Evolutionary conservation across 2,113 vertebrate species (phyloP).

Genomic region (Pangasianodon gigas): DNA sequence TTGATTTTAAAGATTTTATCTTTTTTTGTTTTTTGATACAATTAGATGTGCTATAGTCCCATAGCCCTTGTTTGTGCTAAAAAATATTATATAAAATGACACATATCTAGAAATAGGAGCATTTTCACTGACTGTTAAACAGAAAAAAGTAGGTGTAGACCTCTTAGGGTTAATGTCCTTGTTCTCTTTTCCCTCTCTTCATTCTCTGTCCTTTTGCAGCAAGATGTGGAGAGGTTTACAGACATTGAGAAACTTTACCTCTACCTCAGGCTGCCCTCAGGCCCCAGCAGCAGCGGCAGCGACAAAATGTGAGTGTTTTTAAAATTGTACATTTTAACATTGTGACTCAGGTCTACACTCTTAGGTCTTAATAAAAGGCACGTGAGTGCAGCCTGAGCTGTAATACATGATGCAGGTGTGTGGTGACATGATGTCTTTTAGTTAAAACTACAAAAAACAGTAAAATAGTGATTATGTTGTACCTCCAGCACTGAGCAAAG

Average conservation of each 20-base stretch:
- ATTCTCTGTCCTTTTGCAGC: constrained; percentile 73
- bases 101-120: not conserved
- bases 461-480: not conserved
- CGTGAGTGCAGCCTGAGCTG: not conserved
- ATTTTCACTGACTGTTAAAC: not conserved
- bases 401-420: not conserved
- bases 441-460: not conserved
- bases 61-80: not conserved
- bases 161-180: not conserved
- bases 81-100: not conserved
- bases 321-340: not conserved
- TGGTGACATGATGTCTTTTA: not conserved
- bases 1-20: too few species aligned
- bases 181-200: not conserved
- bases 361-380: not conserved
- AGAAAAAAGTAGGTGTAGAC: not conserved
- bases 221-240: constrained; percentile 99
- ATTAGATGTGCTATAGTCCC: too few species aligned
- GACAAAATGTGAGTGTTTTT: constrained; percentile 85
- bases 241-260: constrained; percentile 99
- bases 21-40: too few species aligned
- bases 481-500: constrained; percentile 82
- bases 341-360: not conserved
- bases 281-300: constrained; percentile 80
- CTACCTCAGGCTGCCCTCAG: constrained; percentile 99